These are phyloP conservation scores for Clarias laeviceps DNA, from an alignment of 2,797 vertebrate genomes.

Conservation along the genomic window DNA sequence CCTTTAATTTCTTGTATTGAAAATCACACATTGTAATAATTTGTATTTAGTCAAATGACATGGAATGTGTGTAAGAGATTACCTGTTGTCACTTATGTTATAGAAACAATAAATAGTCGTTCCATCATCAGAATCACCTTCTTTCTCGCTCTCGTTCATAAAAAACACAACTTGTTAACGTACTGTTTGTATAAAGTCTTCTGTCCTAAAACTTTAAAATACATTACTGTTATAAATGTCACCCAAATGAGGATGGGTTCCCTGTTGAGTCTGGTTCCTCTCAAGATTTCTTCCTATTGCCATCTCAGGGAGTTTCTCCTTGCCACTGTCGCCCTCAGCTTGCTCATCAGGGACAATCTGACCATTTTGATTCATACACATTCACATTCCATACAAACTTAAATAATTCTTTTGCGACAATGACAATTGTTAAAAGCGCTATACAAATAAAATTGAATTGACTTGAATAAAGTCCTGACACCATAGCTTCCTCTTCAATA, in stretches of 20 bases:
- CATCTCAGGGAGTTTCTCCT: too few species aligned
- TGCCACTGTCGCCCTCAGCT: too few species aligned
- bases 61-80: not conserved
- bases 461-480: too few species aligned
- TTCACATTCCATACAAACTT: too few species aligned
- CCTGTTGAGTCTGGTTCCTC: too few species aligned
- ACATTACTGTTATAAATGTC: not conserved
- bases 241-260: too few species aligned
- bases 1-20: not conserved
- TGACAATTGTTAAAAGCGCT: too few species aligned
- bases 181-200: not conserved
- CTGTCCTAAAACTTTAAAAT: constrained; percentile 1
- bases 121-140: not conserved
- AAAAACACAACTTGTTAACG: not conserved
- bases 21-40: not conserved
- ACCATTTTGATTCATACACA: too few species aligned
- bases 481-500: not conserved
- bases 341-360: too few species aligned
- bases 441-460: too few species aligned
- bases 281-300: too few species aligned
- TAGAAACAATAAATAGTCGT: not conserved
- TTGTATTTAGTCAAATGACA: not conserved
- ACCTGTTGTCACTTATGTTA: not conserved
- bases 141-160: not conserved
- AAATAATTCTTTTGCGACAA: too few species aligned